A percentile compares a stretch with the other conserved stretches of the same genome.
These are phyloP conservation scores for Lota lota DNA, from an alignment of 2,113 vertebrate species.

Conservation along the genomic window DNA sequence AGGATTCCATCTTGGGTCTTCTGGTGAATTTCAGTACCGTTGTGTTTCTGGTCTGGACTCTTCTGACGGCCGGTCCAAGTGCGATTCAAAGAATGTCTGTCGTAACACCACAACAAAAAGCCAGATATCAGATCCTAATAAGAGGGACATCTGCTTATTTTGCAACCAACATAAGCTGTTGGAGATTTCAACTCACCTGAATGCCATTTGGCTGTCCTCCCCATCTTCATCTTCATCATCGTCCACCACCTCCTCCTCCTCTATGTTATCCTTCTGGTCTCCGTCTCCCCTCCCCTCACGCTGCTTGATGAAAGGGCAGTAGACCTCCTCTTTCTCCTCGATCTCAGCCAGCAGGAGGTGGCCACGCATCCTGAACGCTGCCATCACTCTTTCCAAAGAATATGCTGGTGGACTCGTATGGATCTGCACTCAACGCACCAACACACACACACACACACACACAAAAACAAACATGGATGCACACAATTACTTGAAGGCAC, in stretches of 20 bases:
- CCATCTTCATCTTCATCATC: not conserved
- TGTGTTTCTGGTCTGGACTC: slow-evolving; percentile 27
- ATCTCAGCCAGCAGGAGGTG: slow-evolving; percentile 79
- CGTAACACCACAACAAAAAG: not conserved
- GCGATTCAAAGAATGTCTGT: slow-evolving; percentile 64
- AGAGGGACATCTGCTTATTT: too few relatives aligned
- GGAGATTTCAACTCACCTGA: slow-evolving; percentile 35
- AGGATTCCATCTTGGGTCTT: not conserved
- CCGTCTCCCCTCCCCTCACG: slow-evolving; percentile 58
- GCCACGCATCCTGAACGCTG: slow-evolving; percentile 79
- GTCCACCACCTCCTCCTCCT: slow-evolving; percentile 35
- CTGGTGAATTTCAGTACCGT: slow-evolving; percentile 2
- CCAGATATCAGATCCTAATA: not conserved
- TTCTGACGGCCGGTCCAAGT: slow-evolving; percentile 75
- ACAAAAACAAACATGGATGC: not conserved
- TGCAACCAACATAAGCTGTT: too few relatives aligned
- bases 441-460: not conserved
- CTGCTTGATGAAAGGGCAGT: slow-evolving; percentile 71
- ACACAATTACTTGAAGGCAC: not conserved
- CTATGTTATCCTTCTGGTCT: slow-evolving; percentile 5
- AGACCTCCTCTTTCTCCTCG: slow-evolving; percentile 84
- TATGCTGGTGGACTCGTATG: slow-evolving; percentile 72
- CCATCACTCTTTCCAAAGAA: slow-evolving; percentile 79
- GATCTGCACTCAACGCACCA: slow-evolving; percentile 66
- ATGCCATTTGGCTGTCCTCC: slow-evolving; percentile 4